Evolutionary conservation across 2,888 invertebrate genomes (phyloP), one percentile per base, ranked within the genome.

Genomic region (Eugnorisma glareosa): DNA sequence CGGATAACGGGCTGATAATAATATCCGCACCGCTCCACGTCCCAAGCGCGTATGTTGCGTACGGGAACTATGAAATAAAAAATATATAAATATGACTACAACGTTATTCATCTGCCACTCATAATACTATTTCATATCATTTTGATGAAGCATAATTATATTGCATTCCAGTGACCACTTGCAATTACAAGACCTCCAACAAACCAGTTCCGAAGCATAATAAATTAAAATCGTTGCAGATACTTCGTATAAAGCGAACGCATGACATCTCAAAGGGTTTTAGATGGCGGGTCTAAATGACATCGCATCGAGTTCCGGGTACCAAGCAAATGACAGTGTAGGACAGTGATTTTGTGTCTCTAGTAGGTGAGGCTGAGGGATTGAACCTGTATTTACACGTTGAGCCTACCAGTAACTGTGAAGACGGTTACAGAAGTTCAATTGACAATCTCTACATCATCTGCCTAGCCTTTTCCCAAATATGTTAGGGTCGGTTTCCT

Each of bases 341-440:
- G 48, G 61, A n/a, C 73, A 70, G 35, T 4, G 21, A 73, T 67
- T 69, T 82, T 57, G 77, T 57, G 67, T 73, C 77, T 54, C 45
- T 21, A 45, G 28, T 66, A 54, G 77, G 43, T 73, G 73, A 67
- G 35, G 18, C 54, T 77, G 82, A 70, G 45, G 35, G 69, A 77
- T 82, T 28, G 57, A 51, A 15, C 67, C 48, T 45, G 43, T 82
- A 63, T 82, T 67, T 82, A 77, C 57, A 73, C 57, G 77, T 67
- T 40, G 31, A 5, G 66, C 13, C 72, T 67, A 69, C n/a, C 51
- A 35, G 24, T 48, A 1, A 11, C 28, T 13, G 3, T 45, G 15
- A 1, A 61, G 45, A 18, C 15, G 8, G n/a, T 24, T 18, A 11
- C 72, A 81, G 69, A 81, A 81, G 45, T 24, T 40, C 24, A 66